Conservation (phyloP, 1,140 invertebrate species). For the Aphis craccivora region DNA sequence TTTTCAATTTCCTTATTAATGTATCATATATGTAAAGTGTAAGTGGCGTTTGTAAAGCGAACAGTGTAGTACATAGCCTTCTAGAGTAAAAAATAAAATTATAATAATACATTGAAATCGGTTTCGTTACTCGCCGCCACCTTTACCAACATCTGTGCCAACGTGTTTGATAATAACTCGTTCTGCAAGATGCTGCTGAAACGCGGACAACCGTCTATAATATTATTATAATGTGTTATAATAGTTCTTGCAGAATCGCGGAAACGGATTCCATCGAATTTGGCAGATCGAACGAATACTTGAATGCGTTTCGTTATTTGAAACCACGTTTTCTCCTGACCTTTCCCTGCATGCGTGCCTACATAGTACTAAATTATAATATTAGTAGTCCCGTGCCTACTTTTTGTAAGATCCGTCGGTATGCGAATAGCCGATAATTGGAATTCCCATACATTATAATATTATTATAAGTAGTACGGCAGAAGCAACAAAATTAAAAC, state of each 20-base stretch:
- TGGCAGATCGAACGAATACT: background rate
- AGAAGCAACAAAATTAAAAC: background rate
- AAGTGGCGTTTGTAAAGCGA: too few species aligned
- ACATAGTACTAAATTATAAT: background rate
- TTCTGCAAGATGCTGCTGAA: background rate
- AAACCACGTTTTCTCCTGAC: constrained; percentile 26
- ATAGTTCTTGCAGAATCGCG: background rate
- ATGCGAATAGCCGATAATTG: background rate
- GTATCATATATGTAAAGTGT: too few species aligned
- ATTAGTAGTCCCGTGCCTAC: background rate
- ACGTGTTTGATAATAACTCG: constrained; percentile 13
- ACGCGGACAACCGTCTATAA: background rate
- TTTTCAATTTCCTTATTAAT: too few species aligned
- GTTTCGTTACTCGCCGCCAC: background rate
- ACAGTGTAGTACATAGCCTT: too few species aligned
- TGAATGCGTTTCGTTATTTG: background rate
- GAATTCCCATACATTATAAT: background rate
- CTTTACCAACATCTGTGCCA: too few species aligned
- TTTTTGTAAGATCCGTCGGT: background rate
- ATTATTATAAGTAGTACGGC: background rate
- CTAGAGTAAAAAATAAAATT: too few species aligned
- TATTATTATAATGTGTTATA: background rate
- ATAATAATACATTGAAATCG: background rate
- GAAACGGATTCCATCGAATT: background rate
- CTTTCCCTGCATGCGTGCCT: background rate